Evolutionary conservation across 2,113 vertebrate species (phyloP), one percentile per base, ranked within the genome.

Genomic region (Cathartes aura): DNA sequence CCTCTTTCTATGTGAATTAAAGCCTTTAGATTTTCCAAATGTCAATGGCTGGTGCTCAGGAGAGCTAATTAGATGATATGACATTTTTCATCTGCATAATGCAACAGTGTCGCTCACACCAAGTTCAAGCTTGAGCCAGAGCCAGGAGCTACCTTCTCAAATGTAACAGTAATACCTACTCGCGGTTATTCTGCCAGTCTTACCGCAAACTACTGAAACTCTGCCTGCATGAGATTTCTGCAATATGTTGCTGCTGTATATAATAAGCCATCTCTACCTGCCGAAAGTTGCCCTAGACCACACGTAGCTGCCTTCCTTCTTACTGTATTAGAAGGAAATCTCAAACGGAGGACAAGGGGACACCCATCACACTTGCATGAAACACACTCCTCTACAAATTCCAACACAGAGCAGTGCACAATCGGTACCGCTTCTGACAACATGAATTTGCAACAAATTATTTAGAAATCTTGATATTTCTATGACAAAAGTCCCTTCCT

Each of bases 321-420:
- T 32, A 17, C 12, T n/a, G 8, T 20, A 7, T 24, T 22, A 36
- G 6, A 58, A 43, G 74, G 16, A 7, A 59, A 38, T 12, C 24
- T 43, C 48, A 26, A 0, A 12, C 48, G 2, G 9, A 26, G 32
- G 15, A 12, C 1, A 3, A 29, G 20, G 19, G 11, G 8, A 60
- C 40, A 62, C 15, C 4, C 32, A 11, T 2, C 4, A 9, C 2
- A 32, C 16, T 6, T 32, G 11, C 11, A 82, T 3, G 4, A 67
- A 82, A 60, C 40, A 70, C 30, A 29, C 12, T 15, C 17, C 38
- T 23, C 56, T 27, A 32, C 16, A 30, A 42, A 32, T 56, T 16
- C 48, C 58, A 76, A 18, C 20, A 42, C 3, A 71, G 12, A 81
- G 38, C 23, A 34, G 2, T 4, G 30, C 23, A 75, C 43, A 23